Evolutionary conservation across 2,113 vertebrate species (phyloP).

Genomic region (Elanoides forficatus): DNA sequence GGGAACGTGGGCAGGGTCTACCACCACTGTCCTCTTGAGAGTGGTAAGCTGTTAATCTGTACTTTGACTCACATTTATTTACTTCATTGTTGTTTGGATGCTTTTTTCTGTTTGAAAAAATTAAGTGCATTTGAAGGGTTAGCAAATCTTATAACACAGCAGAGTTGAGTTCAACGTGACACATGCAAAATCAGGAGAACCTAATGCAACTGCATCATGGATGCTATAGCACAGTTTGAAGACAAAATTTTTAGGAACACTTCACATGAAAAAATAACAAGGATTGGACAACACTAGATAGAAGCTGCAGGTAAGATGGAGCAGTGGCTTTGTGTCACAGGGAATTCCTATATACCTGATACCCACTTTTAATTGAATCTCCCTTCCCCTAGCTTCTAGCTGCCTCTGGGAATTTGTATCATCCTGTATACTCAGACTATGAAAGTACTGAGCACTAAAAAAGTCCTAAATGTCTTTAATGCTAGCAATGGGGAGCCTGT

Average conservation of each 20-base stretch:
- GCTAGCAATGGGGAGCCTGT: rapidly evolving
- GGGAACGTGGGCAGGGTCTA: background rate
- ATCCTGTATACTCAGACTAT: background rate
- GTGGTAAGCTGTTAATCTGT: background rate
- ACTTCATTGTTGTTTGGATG: background rate
- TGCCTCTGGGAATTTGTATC: background rate
- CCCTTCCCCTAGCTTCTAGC: background rate
- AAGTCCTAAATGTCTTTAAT: background rate
- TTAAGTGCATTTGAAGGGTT: background rate
- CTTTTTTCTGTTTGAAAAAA: background rate
- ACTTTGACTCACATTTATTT: background rate
- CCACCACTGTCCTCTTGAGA: background rate
- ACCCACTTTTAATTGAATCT: background rate
- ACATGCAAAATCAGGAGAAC: background rate
- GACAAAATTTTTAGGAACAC: background rate
- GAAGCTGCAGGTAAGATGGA: background rate
- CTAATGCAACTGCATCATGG: background rate
- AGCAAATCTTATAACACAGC: background rate
- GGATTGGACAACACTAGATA: background rate
- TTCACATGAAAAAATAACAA: background rate
- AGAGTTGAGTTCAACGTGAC: background rate
- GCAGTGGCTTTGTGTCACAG: background rate
- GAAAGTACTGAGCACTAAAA: background rate
- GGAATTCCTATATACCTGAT: background rate
- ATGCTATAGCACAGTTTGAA: background rate